Conservation (phyloP, 2,113 vertebrate species). For the Fulmarus glacialis region DNA sequence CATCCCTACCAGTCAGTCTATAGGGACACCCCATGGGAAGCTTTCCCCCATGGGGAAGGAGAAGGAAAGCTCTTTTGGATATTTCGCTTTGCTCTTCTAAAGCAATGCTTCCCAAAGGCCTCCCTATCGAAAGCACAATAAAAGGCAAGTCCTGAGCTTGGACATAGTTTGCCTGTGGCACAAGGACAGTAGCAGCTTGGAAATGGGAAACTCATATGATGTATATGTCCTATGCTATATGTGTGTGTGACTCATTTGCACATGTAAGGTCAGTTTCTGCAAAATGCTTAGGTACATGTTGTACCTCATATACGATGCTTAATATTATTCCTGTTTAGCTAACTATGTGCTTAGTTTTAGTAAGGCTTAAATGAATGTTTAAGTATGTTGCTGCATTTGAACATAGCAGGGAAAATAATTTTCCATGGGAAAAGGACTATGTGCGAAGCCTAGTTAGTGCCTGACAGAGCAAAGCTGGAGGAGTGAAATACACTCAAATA, state of each 20-base stretch:
- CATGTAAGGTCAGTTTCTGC: neutral
- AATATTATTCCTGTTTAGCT: neutral
- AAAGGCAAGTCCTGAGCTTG: neutral
- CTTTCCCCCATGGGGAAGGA: neutral
- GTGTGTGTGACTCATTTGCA: neutral
- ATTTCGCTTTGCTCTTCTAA: neutral
- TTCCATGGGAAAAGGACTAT: neutral
- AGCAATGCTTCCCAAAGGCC: neutral
- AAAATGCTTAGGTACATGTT: neutral
- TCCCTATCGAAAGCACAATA: neutral
- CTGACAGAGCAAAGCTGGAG: neutral
- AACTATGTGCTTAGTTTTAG: neutral
- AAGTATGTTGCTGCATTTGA: neutral
- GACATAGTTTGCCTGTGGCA: neutral
- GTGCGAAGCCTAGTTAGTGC: neutral
- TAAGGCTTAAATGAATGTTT: neutral
- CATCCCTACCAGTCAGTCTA: fast-evolving
- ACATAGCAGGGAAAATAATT: neutral
- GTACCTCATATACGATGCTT: neutral
- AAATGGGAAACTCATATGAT: neutral
- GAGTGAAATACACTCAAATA: neutral
- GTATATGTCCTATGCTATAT: too few species aligned
- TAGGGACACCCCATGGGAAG: neutral
- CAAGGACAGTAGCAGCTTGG: neutral
- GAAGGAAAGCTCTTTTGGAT: neutral